Evolutionary conservation across 2,888 invertebrate genomes (phyloP).

Genomic region (Morinoia aosen): DNA sequence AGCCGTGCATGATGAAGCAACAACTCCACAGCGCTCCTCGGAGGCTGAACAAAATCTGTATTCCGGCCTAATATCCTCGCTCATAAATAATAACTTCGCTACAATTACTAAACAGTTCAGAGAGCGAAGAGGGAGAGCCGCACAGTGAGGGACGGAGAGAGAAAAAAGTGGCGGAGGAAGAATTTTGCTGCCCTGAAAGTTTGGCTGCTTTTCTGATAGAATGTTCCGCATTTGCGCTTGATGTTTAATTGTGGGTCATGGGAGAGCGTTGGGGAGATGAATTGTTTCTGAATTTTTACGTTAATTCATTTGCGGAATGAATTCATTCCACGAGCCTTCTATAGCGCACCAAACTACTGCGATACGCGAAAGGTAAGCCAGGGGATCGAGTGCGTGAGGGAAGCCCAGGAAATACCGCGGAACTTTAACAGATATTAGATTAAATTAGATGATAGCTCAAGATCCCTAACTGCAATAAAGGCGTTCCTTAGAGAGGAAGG

Average conservation of each 20-base stretch:
- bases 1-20: conserved; percentile 23
- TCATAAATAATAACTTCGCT: conserved; percentile 48
- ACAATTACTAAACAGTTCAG: conserved; percentile 28
- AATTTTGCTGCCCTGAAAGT: neutral
- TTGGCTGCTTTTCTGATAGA: neutral
- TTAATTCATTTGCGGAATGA: neutral
- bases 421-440: neutral
- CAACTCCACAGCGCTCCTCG: conserved; percentile 35
- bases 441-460: no score
- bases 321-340: neutral
- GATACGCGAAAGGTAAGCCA: neutral
- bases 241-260: neutral
- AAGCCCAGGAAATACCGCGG: neutral
- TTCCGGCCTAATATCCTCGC: conserved; percentile 34
- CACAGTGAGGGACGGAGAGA: neutral
- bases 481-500: no score
- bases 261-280: neutral
- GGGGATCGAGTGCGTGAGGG: neutral
- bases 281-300: neutral
- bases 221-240: neutral
- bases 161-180: neutral
- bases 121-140: neutral
- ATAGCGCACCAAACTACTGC: neutral
- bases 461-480: no score
- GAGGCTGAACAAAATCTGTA: conserved; percentile 40